A percentile compares a stretch with the other conserved stretches of the same genome.
phyloP scores from a whole-genome alignment of 2,797 vertebrate species.

The Silurus lanzhouensis region DNA sequence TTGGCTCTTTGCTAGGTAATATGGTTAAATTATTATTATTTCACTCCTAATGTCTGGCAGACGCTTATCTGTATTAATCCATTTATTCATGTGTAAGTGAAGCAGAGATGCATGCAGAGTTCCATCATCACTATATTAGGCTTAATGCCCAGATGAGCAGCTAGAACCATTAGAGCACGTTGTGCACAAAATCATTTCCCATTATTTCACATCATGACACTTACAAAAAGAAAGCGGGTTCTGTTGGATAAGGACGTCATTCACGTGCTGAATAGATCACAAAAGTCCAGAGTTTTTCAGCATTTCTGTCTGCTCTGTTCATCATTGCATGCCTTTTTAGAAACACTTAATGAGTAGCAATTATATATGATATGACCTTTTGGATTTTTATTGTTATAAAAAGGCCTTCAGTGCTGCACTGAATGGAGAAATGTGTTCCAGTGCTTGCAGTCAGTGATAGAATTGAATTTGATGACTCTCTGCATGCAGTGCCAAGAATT shows the following conservation, averaged over 20 bases:
- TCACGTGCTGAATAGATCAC: not conserved
- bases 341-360: not conserved
- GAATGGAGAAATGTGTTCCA: slow-evolving; percentile 29
- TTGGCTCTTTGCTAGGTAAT: not conserved
- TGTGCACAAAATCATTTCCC: not conserved
- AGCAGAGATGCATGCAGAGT: slow-evolving; percentile 4
- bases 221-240: slow-evolving; percentile 25
- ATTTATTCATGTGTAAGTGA: not conserved
- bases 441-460: slow-evolving; percentile 25
- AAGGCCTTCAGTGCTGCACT: slow-evolving; percentile 6
- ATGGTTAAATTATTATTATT: not conserved
- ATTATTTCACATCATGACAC: slow-evolving; percentile 19
- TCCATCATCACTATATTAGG: not conserved
- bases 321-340: slow-evolving; percentile 13
- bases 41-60: not conserved
- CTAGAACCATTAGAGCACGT: not conserved
- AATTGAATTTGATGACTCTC: slow-evolving; percentile 13
- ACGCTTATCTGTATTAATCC: not conserved
- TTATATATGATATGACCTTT: slow-evolving; percentile 22
- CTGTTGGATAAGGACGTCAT: slow-evolving; percentile 15
- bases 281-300: not conserved
- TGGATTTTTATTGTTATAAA: slow-evolving; percentile 12
- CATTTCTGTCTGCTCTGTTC: not conserved
- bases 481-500: slow-evolving; percentile 1
- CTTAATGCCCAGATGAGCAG: slow-evolving; percentile 3